Percentiles rank a stretch among this genome's conserved stretches.
Evolutionary conservation across 2,113 vertebrate genomes (phyloP).

Genomic region (Pavo muticus): DNA sequence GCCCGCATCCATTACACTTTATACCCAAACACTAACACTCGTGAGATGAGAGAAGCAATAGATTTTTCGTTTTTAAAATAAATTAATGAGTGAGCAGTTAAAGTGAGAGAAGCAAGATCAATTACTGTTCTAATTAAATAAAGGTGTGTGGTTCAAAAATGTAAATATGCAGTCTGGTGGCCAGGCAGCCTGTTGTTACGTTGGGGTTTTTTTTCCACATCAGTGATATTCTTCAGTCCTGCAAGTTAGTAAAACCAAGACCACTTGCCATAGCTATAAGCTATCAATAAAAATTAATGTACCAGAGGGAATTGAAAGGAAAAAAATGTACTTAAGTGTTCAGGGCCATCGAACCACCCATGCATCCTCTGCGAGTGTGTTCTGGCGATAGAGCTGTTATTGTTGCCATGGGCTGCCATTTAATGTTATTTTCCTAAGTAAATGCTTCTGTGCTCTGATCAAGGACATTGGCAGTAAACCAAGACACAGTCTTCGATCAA

Average conservation of each 20-base stretch:
- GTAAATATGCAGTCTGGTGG: not conserved
- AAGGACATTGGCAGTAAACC: constrained; percentile 67
- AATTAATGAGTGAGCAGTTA: not conserved
- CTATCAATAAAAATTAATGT: constrained; percentile 85
- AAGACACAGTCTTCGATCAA: constrained; percentile 39
- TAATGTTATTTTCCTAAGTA: constrained; percentile 70
- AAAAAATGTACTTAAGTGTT: constrained; percentile 78
- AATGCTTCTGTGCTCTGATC: constrained; percentile 66
- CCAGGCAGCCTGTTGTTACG: constrained; percentile 27
- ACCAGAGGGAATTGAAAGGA: constrained; percentile 80
- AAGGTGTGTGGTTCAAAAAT: not conserved
- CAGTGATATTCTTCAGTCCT: constrained; percentile 73
- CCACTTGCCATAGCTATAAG: constrained; percentile 77
- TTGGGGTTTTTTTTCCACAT: constrained; percentile 36
- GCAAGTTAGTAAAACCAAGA: constrained; percentile 81
- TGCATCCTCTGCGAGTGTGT: constrained; percentile 49
- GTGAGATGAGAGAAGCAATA: not conserved
- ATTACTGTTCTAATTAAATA: not conserved
- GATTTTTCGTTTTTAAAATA: not conserved
- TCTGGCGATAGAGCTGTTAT: constrained; percentile 40
- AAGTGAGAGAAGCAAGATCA: not conserved
- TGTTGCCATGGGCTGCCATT: constrained; percentile 71
- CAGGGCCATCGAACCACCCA: constrained; percentile 75
- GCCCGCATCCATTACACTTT: not conserved
- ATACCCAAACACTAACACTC: not conserved